A percentile compares a stretch with the other conserved stretches of the same genome.
These are phyloP conservation scores for Euproctis similis DNA, from an alignment of 2,888 invertebrate genomes.

Conservation along the genomic window DNA sequence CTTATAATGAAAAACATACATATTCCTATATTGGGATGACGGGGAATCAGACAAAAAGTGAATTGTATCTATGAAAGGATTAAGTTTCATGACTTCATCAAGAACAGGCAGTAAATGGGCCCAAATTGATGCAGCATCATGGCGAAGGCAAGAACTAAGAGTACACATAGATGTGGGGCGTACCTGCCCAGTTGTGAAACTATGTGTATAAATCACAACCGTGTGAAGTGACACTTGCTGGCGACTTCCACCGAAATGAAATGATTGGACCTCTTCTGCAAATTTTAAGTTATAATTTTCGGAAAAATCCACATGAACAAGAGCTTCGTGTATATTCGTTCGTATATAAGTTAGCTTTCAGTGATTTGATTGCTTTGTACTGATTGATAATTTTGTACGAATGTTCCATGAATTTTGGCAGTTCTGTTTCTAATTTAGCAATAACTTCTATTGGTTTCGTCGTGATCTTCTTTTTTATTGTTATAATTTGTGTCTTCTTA, in stretches of 20 bases:
- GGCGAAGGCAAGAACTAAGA: constrained; percentile 1
- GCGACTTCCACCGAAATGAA: constrained; percentile 19
- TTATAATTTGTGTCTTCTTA: constrained; percentile 1
- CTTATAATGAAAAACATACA: no score
- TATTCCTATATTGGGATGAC: no score
- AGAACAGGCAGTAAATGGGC: no score
- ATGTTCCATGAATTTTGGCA: neutral
- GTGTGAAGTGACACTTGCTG: constrained; percentile 19
- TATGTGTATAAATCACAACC: constrained; percentile 14
- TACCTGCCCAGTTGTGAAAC: constrained; percentile 7
- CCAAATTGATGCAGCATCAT: no score
- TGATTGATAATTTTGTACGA: neutral
- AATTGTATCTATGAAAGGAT: no score
- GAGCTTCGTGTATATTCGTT: constrained; percentile 1
- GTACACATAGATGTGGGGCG: constrained; percentile 5
- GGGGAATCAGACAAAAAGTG: no score
- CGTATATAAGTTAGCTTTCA: constrained; percentile 2
- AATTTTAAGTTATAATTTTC: constrained; percentile 5
- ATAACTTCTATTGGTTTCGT: constrained; percentile 1
- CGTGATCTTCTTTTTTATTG: neutral
- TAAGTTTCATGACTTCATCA: no score
- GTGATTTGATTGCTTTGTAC: neutral
- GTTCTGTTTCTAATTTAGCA: neutral
- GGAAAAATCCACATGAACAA: constrained; percentile 5
- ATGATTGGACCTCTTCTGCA: constrained; percentile 5